A percentile compares a stretch with the other conserved stretches of the same genome.
Conservation (phyloP, 2,888 invertebrate species). For the Augochlorella aurata region DNA sequence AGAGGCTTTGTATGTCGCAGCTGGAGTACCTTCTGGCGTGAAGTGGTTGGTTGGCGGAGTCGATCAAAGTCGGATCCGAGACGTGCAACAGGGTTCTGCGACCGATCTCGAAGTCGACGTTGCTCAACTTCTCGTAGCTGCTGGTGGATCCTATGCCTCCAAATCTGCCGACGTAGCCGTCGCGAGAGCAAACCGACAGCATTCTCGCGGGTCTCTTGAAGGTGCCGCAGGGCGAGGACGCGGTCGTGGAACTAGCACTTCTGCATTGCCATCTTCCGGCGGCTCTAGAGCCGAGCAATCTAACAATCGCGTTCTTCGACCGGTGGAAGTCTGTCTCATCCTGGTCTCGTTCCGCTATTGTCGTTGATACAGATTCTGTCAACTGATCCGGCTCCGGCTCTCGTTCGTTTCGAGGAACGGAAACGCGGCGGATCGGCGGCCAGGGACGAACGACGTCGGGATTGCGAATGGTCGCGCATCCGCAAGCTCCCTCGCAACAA, state of each 20-base stretch:
- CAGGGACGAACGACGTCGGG: background rate
- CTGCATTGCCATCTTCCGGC: conserved; percentile 27
- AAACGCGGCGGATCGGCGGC: background rate
- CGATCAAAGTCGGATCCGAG: conserved; percentile 32
- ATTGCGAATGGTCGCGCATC: conserved; percentile 66
- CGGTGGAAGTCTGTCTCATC: conserved; percentile 27
- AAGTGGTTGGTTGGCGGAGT: conserved; percentile 1
- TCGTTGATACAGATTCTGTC: background rate
- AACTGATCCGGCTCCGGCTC: background rate
- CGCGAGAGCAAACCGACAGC: conserved; percentile 70
- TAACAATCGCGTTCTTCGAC: conserved; percentile 53
- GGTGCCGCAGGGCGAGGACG: conserved; percentile 64
- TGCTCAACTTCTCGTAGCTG: conserved; percentile 73
- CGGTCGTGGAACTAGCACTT: conserved; percentile 37
- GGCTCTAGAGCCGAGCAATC: conserved; percentile 39
- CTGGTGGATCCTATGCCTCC: conserved; percentile 65
- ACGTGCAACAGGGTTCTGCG: conserved; percentile 60
- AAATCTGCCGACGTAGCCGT: conserved; percentile 67
- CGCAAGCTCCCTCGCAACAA: conserved; percentile 77
- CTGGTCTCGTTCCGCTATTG: conserved; percentile 1
- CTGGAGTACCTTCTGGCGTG: conserved; percentile 56
- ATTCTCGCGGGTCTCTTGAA: conserved; percentile 63
- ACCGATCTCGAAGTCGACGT: conserved; percentile 70
- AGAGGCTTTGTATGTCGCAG: conserved; percentile 73
- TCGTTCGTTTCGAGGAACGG: background rate